Conservation (phyloP, 1,140 invertebrate species). For the Drosophila kohkoa region DNA sequence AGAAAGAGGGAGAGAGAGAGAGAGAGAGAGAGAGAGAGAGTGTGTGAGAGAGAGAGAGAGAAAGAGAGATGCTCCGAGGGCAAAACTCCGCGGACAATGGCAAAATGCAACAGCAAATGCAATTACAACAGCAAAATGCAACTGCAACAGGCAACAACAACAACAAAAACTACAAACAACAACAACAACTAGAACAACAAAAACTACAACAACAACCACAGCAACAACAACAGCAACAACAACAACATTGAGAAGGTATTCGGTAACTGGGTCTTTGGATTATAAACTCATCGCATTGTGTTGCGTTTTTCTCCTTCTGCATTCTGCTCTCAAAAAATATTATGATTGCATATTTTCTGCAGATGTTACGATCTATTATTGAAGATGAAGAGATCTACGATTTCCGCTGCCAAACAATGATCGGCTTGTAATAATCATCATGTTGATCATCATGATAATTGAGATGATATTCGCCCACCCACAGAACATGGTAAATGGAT, state of each 20-base stretch:
- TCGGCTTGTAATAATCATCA: constrained; percentile 1
- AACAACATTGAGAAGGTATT: constrained; percentile 12
- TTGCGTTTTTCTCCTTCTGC: neutral
- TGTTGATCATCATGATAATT: constrained; percentile 2
- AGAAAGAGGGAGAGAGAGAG: constrained; percentile 8
- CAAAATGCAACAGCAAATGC: constrained; percentile 15
- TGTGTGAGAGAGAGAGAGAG: constrained; percentile 13
- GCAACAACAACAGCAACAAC: constrained; percentile 22
- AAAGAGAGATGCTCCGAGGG: neutral
- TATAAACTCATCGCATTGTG: constrained; percentile 7
- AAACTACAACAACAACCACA: constrained; percentile 5
- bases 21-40: constrained; percentile 8
- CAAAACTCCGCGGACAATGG: constrained; percentile 25
- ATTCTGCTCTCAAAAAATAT: constrained; percentile 10
- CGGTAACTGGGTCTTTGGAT: constrained; percentile 23
- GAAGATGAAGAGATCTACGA: neutral
- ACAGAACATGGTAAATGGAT: constrained; percentile 12
- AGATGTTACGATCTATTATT: constrained; percentile 34
- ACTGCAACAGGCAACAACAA: constrained; percentile 18
- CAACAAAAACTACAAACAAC: constrained; percentile 12
- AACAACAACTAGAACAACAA: constrained; percentile 4
- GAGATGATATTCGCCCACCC: constrained; percentile 15
- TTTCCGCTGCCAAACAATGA: constrained; percentile 29
- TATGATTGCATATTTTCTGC: constrained; percentile 38
- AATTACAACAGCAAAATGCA: constrained; percentile 14